Evolutionary conservation across 1,140 invertebrate genomes (phyloP).

Genomic region (Anthonomus grandis): DNA sequence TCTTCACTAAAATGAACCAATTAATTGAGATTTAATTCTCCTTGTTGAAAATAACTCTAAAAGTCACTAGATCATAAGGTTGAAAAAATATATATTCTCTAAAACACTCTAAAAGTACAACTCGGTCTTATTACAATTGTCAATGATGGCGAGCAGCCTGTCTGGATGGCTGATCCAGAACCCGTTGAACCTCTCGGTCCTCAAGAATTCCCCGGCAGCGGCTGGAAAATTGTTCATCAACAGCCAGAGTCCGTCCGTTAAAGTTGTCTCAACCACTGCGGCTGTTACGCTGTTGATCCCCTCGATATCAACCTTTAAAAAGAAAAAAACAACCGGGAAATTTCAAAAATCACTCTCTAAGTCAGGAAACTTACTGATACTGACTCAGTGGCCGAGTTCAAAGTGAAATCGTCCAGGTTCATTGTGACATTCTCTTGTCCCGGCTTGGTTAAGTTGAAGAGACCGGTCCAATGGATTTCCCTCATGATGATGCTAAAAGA

Average conservation of each 20-base stretch:
- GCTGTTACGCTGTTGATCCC: neutral
- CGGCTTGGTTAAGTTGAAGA: slow-evolving; percentile 10
- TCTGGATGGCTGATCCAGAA: slow-evolving; percentile 11
- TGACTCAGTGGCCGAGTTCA: neutral
- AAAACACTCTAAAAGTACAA: too few relatives aligned
- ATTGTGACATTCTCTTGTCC: neutral
- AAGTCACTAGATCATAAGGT: too few relatives aligned
- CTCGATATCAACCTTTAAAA: slow-evolving; percentile 1
- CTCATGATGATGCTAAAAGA: too few relatives aligned
- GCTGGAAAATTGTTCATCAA: slow-evolving; percentile 6
- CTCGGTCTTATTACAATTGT: too few relatives aligned
- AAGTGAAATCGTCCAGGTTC: slow-evolving; percentile 4
- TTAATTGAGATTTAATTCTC: too few relatives aligned
- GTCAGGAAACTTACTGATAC: neutral
- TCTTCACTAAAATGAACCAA: too few relatives aligned
- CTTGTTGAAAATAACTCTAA: too few relatives aligned
- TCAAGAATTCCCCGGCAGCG: neutral
- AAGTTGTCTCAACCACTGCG: neutral
- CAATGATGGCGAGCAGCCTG: neutral
- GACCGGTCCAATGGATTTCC: slow-evolving; percentile 2
- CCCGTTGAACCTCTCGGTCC: slow-evolving; percentile 1
- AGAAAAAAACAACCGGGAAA: neutral
- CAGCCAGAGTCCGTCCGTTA: neutral
- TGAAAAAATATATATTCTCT: too few relatives aligned
- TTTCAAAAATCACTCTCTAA: neutral